These are phyloP conservation scores for Plotosus lineatus DNA, from an alignment of 2,113 vertebrate genomes.

Conservation along the genomic window DNA sequence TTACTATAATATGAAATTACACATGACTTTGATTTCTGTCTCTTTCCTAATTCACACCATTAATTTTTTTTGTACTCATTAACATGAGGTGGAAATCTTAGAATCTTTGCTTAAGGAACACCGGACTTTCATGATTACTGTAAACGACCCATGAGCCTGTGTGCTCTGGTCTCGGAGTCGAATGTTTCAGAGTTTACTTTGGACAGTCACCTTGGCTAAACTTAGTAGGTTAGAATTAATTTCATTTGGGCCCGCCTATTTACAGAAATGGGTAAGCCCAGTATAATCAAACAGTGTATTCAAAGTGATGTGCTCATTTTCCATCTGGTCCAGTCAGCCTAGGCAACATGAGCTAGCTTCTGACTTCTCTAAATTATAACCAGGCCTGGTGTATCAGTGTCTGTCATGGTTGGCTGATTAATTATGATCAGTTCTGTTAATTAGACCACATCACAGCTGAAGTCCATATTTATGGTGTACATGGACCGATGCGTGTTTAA, in stretches of 20 bases:
- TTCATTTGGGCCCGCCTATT: neutral
- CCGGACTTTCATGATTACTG: slow-evolving; percentile 1
- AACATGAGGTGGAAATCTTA: neutral
- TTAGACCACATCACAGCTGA: slow-evolving; percentile 23
- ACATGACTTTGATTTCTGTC: no score
- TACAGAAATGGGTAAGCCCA: neutral
- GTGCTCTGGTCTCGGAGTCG: neutral
- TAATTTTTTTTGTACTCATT: neutral
- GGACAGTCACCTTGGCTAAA: slow-evolving; percentile 13
- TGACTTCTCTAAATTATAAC: slow-evolving; percentile 22
- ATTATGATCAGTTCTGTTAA: slow-evolving; percentile 24
- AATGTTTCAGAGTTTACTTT: slow-evolving; percentile 30
- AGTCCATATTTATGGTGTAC: slow-evolving; percentile 3
- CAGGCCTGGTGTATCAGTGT: slow-evolving; percentile 26
- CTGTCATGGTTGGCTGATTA: slow-evolving; percentile 28
- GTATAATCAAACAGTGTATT: slow-evolving; percentile 4
- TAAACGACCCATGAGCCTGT: slow-evolving; percentile 25
- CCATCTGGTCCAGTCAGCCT: slow-evolving; percentile 6
- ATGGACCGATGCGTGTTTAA: slow-evolving; percentile 17
- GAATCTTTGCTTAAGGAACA: neutral
- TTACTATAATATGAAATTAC: neutral
- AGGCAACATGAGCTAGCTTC: neutral
- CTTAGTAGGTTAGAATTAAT: neutral
- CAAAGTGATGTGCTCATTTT: slow-evolving; percentile 9
- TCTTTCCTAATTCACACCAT: neutral